Base-by-base conservation (phyloP, 1,140 invertebrate genomes). In the Lepidostoma basale region DNA sequence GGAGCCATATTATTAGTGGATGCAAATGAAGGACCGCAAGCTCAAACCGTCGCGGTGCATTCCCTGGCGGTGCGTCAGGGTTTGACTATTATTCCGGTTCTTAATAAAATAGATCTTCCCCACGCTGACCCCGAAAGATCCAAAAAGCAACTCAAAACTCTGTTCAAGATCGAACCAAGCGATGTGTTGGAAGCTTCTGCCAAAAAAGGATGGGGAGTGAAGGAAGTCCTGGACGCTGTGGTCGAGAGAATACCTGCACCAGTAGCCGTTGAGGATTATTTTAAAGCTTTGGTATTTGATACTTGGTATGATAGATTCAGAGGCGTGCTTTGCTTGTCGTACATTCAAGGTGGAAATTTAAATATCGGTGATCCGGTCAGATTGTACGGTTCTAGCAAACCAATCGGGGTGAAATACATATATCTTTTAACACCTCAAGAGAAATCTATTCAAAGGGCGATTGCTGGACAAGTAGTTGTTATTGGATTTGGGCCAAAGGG, bases 91-190 rank as follows among this genome's bases (percentile, higher is more conserved):
- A 90, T 99, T 75, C 97, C 97, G 5, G 94, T 97, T 1, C 83
- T 99, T 3, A 99, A 99, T 79, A 99, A 99, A 85, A 94, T 99
- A 63, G 97, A 99, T 81, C 85, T 99, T 44, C 95, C 95, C 75
- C 88, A 91, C 79, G 95, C 96, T 0, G 84, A 97, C 78, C 94
- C 95, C 6, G 91, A 94, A 0, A 84, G 82, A 72, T 93, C 96
- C 0, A 85, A 85, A 52, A 79, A 87, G 28, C 95, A 99, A 77
- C 76, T 99, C 68, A 80, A 91, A 56, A 87, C 84, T n/a, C 76
- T 98, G 9, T 98, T 99, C 83, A 91, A 91, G 54, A 92, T 98
- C 69, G 84, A 92, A 3, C 80, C 87, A 2, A 76, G 88, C 1
- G 85, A 89, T 52, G 77, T 81, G 18, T 72, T 85, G 26, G 79